Conservation (phyloP, 2,888 invertebrate genomes). For the Pseudococcus longispinus region DNA sequence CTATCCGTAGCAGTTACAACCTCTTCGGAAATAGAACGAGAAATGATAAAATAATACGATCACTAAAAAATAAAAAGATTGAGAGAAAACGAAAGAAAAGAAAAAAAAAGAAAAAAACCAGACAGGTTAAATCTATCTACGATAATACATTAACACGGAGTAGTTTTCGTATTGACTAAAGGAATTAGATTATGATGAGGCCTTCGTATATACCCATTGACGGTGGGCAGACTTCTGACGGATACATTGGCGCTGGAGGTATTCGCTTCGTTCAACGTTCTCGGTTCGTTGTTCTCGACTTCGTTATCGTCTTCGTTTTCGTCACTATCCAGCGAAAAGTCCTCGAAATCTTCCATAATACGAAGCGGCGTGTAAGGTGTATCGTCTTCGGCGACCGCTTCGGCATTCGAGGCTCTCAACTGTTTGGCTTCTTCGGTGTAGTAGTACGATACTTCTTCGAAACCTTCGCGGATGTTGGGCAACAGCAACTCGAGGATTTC, state of each 20-base stretch:
- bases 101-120: slow-evolving; percentile 8
- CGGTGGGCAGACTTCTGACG: slow-evolving; percentile 48
- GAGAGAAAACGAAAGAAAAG: slow-evolving; percentile 9
- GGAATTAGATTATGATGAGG: slow-evolving; percentile 54
- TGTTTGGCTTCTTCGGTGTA: slow-evolving; percentile 69
- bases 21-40: neutral
- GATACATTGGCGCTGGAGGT: slow-evolving; percentile 39
- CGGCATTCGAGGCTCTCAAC: slow-evolving; percentile 58
- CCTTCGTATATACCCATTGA: slow-evolving; percentile 58
- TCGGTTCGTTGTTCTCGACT: slow-evolving; percentile 18
- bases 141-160: slow-evolving; percentile 49
- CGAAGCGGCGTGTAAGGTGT: slow-evolving; percentile 61
- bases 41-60: slow-evolving; percentile 13
- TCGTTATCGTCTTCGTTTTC: slow-evolving; percentile 60
- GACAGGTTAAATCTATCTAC: slow-evolving; percentile 9
- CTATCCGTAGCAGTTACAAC: slow-evolving; percentile 25
- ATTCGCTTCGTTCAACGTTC: slow-evolving; percentile 29
- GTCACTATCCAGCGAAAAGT: slow-evolving; percentile 61
- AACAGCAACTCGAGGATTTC: slow-evolving; percentile 78
- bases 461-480: slow-evolving; percentile 68
- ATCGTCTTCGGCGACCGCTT: slow-evolving; percentile 57
- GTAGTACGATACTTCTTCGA: slow-evolving; percentile 72
- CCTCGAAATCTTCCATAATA: slow-evolving; percentile 60
- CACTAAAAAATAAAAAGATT: slow-evolving; percentile 37
- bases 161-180: slow-evolving; percentile 55